Base-by-base conservation (phyloP, 2,797 vertebrate species). In the Rhabdophis nuchalis region DNA sequence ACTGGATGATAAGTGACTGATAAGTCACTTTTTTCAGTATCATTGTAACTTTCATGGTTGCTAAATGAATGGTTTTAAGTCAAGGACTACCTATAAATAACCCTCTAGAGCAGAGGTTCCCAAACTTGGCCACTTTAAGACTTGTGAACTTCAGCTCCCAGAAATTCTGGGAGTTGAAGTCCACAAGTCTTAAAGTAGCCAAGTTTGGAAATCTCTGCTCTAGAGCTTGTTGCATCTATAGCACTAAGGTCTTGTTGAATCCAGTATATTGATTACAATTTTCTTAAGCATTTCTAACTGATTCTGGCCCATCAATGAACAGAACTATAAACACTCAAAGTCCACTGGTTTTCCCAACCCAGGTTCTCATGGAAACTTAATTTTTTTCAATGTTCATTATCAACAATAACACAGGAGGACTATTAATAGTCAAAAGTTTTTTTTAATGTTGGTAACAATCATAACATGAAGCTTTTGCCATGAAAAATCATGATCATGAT, bases 391-490 rank as follows among this genome's bases (percentile, higher is more conserved):
- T 61, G 46, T 88, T 87, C 64, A 46, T 32, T 86, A 61, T 25
- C 64, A 90, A 88, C 57, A 88, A 2, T 88, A 57, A 18, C 56
- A 88, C 32, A 54, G 46, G 86, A 72, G 86, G 88, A 88, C n/a
- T 86, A 93, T 85, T 85, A 88, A 36, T 93, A 20, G 14, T 85
- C 56, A 88, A 88, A 93, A 61, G 68, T 88, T 64, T 93, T 90
- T 82, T 93, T 92, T 52, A 90, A 93, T 93, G 90, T 93, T 90
- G 89, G 89, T 27, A 91, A 20, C 68, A 88, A 61, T 61, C 87
- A 91, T 91, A 91, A 85, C 88, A 91, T 88, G 86, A 93, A 50
- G 68, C 5, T 46, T 93, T 93, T 90, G 88, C 64, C 85, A 88
- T 61, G n/a, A 23, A 92, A 50, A n/a, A 54, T 87, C 54, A 85